phyloP scores from a whole-genome alignment of 2,797 vertebrate genomes.

The Prunella strophiata region DNA sequence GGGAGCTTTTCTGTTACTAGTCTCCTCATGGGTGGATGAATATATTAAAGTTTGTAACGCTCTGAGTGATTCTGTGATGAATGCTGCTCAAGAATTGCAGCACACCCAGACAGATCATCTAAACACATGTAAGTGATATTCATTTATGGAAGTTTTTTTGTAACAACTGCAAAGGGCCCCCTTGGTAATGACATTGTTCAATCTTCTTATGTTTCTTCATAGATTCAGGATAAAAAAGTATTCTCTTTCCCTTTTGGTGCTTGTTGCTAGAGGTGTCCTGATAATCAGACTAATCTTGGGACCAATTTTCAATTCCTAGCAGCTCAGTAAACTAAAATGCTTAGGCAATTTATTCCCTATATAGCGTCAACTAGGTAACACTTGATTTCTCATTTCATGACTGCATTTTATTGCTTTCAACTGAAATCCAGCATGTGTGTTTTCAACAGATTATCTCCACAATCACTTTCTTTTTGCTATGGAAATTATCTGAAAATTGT shows the following conservation, averaged over 20 bases:
- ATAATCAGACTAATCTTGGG: conserved; percentile 36
- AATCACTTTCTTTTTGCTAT: conserved; percentile 58
- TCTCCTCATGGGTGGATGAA: not conserved
- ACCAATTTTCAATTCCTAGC: conserved; percentile 27
- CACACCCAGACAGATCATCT: not conserved
- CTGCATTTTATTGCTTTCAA: conserved; percentile 54
- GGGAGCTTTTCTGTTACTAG: not conserved
- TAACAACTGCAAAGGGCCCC: not conserved
- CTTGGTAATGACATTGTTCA: not conserved
- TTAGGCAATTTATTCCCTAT: conserved; percentile 3
- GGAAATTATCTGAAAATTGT: conserved; percentile 66
- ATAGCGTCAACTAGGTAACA: conserved; percentile 7
- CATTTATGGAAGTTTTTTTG: not conserved
- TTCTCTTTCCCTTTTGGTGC: not conserved
- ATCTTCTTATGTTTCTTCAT: not conserved
- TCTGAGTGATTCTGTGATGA: not conserved
- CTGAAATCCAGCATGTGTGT: conserved; percentile 17
- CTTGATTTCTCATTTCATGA: not conserved
- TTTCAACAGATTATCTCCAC: conserved; percentile 48
- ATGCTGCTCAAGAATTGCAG: not conserved
- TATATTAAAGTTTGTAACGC: not conserved
- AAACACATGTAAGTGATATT: not conserved
- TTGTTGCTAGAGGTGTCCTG: conserved; percentile 3
- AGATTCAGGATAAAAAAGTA: not conserved
- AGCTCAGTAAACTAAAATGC: conserved; percentile 40